A percentile compares a stretch with the other conserved stretches of the same genome.
These are phyloP conservation scores for Microchirus variegatus DNA, from an alignment of 2,797 vertebrate genomes.

Conservation along the genomic window DNA sequence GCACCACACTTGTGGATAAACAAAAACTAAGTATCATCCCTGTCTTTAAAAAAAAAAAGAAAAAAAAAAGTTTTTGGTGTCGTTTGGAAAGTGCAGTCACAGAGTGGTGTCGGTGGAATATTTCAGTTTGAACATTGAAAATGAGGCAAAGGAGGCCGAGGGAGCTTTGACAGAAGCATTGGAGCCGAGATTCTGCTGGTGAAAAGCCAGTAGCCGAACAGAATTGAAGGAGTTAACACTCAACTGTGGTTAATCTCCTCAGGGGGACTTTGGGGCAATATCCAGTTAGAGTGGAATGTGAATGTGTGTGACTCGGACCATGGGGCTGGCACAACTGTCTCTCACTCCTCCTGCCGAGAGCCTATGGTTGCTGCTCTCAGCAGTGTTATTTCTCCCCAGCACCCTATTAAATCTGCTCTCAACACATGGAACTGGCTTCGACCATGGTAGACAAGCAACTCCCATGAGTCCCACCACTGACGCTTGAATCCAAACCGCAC, in stretches of 20 bases:
- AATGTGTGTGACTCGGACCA: constrained; percentile 76
- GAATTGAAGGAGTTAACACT: constrained; percentile 74
- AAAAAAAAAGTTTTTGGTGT: neutral
- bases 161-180: constrained; percentile 23
- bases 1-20: neutral
- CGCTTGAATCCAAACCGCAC: constrained; percentile 57
- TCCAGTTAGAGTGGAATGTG: constrained; percentile 81
- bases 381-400: constrained; percentile 67
- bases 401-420: constrained; percentile 73
- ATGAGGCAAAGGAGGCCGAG: neutral
- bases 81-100: constrained; percentile 7
- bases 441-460: constrained; percentile 61
- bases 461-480: constrained; percentile 63
- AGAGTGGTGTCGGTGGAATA: constrained; percentile 8
- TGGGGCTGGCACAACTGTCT: constrained; percentile 73
- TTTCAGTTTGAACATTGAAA: constrained; percentile 54
- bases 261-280: constrained; percentile 76
- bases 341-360: constrained; percentile 65
- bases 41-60: neutral
- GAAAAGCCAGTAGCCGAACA: constrained; percentile 43
- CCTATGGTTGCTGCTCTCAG: constrained; percentile 59
- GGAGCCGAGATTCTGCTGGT: constrained; percentile 32
- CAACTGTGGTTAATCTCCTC: constrained; percentile 74
- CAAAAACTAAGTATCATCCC: neutral
- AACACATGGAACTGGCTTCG: constrained; percentile 66